Conservation (phyloP, 2,113 vertebrate genomes). For the Hydropotes inermis region DNA sequence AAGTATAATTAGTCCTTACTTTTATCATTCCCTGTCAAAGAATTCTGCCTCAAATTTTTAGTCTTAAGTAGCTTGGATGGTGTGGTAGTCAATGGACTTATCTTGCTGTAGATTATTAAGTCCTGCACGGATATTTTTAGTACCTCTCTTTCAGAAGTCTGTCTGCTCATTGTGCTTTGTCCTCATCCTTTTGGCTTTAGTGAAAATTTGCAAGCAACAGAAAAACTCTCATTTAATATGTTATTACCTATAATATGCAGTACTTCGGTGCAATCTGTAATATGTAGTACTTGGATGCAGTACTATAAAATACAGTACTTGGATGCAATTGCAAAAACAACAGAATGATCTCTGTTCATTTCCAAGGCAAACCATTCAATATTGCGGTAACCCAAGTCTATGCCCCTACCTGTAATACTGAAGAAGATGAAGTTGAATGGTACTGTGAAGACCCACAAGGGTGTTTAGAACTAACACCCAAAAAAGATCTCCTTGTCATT, state of each 20-base stretch:
- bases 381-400: too few species aligned
- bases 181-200: not conserved
- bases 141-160: not conserved
- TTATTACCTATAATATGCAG: not conserved
- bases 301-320: not conserved
- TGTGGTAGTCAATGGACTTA: accelerated
- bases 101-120: not conserved
- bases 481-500: too few species aligned
- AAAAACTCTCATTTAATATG: not conserved
- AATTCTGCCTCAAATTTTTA: not conserved
- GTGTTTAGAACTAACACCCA: too few species aligned
- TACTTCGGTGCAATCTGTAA: too few species aligned
- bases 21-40: not conserved
- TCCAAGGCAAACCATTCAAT: not conserved
- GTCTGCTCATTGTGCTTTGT: not conserved
- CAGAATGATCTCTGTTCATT: not conserved
- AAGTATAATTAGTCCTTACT: not conserved
- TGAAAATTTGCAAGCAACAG: not conserved
- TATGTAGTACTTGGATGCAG: not conserved
- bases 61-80: not conserved
- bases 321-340: not conserved
- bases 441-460: too few species aligned
- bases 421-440: too few species aligned
- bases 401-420: too few species aligned
- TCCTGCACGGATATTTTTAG: not conserved